A percentile compares a stretch with the other conserved stretches of the same genome.
Conservation (phyloP, 2,797 vertebrate species). For the Corythornis leucogaster region DNA sequence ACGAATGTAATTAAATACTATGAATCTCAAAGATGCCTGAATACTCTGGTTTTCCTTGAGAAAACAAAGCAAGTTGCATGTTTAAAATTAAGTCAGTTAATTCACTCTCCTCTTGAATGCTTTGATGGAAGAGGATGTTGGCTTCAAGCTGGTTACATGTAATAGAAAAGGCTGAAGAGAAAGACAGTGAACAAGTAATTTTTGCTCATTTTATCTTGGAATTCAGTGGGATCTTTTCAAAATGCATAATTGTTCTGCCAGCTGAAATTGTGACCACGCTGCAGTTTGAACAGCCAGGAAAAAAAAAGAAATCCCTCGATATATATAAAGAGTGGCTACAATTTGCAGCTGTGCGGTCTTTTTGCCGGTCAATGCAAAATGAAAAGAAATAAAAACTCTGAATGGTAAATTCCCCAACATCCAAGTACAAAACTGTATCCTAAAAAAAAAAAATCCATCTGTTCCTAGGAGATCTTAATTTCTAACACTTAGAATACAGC, state of each 20-base stretch:
- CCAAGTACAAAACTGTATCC: background rate
- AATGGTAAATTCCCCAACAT: background rate
- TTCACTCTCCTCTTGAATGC: background rate
- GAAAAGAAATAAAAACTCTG: background rate
- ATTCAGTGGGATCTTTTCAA: background rate
- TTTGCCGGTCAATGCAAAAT: background rate
- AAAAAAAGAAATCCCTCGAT: background rate
- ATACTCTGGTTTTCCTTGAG: background rate
- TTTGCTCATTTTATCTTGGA: background rate
- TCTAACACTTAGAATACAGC: background rate
- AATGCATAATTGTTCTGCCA: background rate
- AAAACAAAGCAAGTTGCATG: background rate
- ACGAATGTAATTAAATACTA: background rate
- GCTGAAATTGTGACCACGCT: background rate
- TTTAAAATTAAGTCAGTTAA: background rate
- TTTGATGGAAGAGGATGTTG: background rate
- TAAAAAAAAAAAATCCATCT: background rate
- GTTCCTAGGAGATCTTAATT: background rate
- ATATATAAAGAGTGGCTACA: background rate
- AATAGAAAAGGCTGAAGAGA: background rate
- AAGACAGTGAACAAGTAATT: background rate
- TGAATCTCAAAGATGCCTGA: background rate
- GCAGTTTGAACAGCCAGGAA: background rate
- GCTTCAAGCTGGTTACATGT: background rate
- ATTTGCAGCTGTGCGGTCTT: background rate